Evolutionary conservation across 1,140 invertebrate genomes (phyloP).

Genomic region (Thereuonema tuberculata): DNA sequence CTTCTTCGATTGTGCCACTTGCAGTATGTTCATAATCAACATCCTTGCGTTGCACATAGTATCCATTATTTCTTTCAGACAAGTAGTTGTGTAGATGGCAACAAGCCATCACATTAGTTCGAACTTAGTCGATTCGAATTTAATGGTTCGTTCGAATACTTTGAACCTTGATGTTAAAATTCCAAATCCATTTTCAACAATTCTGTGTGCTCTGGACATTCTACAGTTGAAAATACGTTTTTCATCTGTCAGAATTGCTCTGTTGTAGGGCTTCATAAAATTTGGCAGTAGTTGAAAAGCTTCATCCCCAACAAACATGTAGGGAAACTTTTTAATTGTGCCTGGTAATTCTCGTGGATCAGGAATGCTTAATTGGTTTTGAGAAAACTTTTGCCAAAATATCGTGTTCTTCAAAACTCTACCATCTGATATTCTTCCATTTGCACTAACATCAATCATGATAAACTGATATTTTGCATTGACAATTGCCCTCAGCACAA

Average conservation of each 20-base stretch:
- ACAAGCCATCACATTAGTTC: neutral
- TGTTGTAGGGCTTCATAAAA: constrained; percentile 27
- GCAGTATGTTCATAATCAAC: neutral
- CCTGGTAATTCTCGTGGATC: neutral
- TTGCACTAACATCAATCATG: constrained; percentile 18
- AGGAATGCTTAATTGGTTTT: neutral
- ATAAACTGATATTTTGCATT: constrained; percentile 19
- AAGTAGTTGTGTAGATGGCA: neutral
- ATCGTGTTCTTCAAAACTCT: constrained; percentile 13
- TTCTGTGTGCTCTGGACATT: constrained; percentile 20
- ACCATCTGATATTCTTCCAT: constrained; percentile 20
- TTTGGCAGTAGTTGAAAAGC: constrained; percentile 24
- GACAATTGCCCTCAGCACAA: constrained; percentile 18
- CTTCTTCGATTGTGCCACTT: neutral
- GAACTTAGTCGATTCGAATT: neutral
- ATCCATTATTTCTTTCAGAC: neutral
- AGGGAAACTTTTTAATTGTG: neutral
- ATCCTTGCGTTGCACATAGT: neutral
- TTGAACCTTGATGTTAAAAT: constrained; percentile 18
- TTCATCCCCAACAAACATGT: neutral
- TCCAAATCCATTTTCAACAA: constrained; percentile 25
- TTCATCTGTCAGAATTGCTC: constrained; percentile 14
- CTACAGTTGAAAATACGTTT: constrained; percentile 28
- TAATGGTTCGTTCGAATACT: constrained; percentile 12
- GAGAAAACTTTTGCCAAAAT: constrained; percentile 6